phyloP scores from a whole-genome alignment of 1,140 invertebrate genomes.

The Ditylenchus dipsaci region DNA sequence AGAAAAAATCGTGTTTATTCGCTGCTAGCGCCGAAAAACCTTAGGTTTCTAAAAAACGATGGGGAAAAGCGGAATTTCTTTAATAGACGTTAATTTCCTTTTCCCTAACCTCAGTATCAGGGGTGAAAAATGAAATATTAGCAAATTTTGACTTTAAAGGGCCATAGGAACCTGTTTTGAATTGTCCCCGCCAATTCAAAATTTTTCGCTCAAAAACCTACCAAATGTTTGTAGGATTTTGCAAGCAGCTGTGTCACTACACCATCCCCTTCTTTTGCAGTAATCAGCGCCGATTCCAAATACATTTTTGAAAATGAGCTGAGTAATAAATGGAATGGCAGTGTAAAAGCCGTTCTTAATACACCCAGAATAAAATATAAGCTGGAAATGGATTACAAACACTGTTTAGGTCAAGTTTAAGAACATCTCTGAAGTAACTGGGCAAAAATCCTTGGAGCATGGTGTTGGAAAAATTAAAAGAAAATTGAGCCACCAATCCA shows the following conservation, averaged over 20 bases:
- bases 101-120: too few relatives aligned
- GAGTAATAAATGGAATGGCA: slow-evolving; percentile 24
- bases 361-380: background rate
- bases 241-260: slow-evolving; percentile 20
- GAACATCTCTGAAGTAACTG: slow-evolving; percentile 37
- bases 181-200: too few relatives aligned
- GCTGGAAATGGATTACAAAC: background rate
- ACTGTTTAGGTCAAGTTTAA: slow-evolving; percentile 20
- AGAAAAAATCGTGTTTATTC: too few relatives aligned
- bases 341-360: slow-evolving; percentile 38
- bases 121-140: too few relatives aligned
- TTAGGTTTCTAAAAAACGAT: too few relatives aligned
- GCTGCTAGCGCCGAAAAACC: too few relatives aligned
- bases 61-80: too few relatives aligned
- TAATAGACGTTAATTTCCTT: too few relatives aligned
- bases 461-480: slow-evolving; percentile 6
- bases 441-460: slow-evolving; percentile 23
- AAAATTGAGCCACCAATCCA: slow-evolving; percentile 8
- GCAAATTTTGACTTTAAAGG: too few relatives aligned
- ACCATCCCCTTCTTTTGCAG: slow-evolving; percentile 2
- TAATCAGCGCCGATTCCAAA: slow-evolving; percentile 17
- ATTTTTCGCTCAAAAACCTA: too few relatives aligned
- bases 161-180: too few relatives aligned
- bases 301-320: slow-evolving; percentile 27
- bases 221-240: slow-evolving; percentile 34